phyloP scores from a whole-genome alignment of 2,113 vertebrate species.

The Micromys minutus region DNA sequence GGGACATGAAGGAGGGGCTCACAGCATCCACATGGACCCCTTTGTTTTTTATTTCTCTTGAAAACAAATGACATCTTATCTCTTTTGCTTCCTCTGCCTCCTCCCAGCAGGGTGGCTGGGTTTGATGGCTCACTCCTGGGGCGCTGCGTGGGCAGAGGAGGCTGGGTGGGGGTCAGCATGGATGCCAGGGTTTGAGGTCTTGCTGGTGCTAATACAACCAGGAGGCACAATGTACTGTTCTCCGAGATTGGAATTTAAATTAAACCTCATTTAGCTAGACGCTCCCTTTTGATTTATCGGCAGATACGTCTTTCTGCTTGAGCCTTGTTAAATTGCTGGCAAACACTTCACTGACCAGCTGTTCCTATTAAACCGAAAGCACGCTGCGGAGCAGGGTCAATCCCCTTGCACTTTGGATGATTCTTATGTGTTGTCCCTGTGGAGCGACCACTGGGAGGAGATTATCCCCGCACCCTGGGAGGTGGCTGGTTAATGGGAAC shows the following conservation, averaged over 20 bases:
- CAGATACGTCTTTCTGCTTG: conserved; percentile 82
- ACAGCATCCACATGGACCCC: accelerated
- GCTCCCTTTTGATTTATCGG: conserved; percentile 85
- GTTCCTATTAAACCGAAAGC: conserved; percentile 85
- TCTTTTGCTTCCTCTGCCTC: background rate
- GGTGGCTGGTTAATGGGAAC: conserved; percentile 63
- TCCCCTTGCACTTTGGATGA: conserved; percentile 67
- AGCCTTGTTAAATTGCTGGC: conserved; percentile 87
- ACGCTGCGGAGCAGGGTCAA: conserved; percentile 75
- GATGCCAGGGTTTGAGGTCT: background rate
- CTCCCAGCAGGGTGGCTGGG: background rate
- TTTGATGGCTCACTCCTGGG: background rate
- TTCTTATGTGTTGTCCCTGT: conserved; percentile 56
- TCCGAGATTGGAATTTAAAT: conserved; percentile 83
- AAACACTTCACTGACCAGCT: conserved; percentile 87
- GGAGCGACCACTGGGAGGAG: conserved; percentile 4
- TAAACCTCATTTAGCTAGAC: conserved; percentile 81
- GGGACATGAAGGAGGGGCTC: background rate
- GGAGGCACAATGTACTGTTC: conserved; percentile 70
- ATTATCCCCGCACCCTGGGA: conserved; percentile 44
- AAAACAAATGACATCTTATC: accelerated
- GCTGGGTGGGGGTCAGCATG: background rate
- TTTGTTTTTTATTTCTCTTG: background rate
- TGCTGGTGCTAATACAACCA: background rate
- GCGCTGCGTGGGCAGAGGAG: background rate